These are phyloP conservation scores for Marmota flaviventris DNA, from an alignment of 2,113 vertebrate species.

Conservation along the genomic window DNA sequence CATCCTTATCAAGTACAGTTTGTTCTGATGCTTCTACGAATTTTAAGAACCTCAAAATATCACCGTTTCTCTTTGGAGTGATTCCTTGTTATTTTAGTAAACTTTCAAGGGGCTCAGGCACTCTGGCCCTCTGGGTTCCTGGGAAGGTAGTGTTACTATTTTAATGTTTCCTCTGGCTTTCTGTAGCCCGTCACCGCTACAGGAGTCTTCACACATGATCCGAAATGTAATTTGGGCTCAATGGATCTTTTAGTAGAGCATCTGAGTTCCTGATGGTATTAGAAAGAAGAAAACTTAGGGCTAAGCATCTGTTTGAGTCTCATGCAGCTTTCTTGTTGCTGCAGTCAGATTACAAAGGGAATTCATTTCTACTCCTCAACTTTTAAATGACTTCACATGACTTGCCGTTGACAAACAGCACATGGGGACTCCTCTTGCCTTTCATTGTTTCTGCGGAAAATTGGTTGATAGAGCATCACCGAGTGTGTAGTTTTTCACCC, in stretches of 20 bases:
- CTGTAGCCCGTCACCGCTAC: neutral
- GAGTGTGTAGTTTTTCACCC: neutral
- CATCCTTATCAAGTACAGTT: constrained; percentile 46
- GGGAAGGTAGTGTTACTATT: neutral
- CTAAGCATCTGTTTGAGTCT: neutral
- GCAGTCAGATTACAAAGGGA: neutral
- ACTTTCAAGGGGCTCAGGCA: neutral
- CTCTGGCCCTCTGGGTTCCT: neutral
- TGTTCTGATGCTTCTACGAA: constrained; percentile 31
- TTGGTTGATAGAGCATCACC: neutral
- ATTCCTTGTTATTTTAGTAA: constrained; percentile 26
- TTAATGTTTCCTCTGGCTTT: neutral
- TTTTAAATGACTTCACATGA: neutral
- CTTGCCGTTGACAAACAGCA: neutral
- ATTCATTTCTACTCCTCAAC: neutral
- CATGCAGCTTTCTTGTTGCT: neutral
- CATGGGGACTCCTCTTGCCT: neutral
- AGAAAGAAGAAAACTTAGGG: neutral
- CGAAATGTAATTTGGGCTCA: neutral
- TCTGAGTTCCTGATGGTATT: neutral
- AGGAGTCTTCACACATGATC: neutral
- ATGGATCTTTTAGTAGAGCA: neutral
- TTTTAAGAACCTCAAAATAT: constrained; percentile 14
- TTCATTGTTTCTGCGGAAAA: neutral
- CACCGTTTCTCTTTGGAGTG: neutral